Conservation (phyloP, 2,888 invertebrate genomes). For the Epinotia bilunana region DNA sequence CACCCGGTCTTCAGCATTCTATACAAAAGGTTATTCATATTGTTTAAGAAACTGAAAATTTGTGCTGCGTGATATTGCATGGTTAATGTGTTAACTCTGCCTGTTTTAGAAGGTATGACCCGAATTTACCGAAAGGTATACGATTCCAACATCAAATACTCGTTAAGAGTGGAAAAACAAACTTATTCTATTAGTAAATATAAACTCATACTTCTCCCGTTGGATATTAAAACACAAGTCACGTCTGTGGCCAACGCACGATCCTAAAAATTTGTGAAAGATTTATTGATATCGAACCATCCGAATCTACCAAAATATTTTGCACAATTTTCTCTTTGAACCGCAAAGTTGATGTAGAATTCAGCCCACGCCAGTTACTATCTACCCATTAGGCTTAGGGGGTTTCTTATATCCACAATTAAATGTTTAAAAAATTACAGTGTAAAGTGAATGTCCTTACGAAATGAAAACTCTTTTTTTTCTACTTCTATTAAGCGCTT, state of each 20-base stretch:
- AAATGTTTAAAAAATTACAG: no score
- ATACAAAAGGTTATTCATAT: background rate
- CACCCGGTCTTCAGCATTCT: conserved; percentile 12
- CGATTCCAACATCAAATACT: background rate
- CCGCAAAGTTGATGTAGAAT: no score
- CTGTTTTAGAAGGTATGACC: background rate
- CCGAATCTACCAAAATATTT: no score
- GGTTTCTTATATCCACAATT: no score
- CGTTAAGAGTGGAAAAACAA: background rate
- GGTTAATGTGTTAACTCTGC: background rate
- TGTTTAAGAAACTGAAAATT: background rate
- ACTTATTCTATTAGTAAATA: conserved; percentile 54
- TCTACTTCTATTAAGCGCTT: no score
- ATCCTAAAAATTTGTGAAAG: conserved; percentile 70
- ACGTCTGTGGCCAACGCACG: conserved; percentile 72
- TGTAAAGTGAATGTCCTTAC: no score
- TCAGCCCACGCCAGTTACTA: no score
- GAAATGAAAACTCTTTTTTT: no score
- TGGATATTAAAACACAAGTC: conserved; percentile 68
- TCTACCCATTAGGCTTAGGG: no score
- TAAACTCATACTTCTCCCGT: conserved; percentile 57
- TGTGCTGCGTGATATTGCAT: no score
- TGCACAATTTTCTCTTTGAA: no score
- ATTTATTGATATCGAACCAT: conserved; percentile 63
- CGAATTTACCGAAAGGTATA: background rate